phyloP scores from a whole-genome alignment of 1,140 invertebrate genomes.

The Tetramorium alpestre region DNA sequence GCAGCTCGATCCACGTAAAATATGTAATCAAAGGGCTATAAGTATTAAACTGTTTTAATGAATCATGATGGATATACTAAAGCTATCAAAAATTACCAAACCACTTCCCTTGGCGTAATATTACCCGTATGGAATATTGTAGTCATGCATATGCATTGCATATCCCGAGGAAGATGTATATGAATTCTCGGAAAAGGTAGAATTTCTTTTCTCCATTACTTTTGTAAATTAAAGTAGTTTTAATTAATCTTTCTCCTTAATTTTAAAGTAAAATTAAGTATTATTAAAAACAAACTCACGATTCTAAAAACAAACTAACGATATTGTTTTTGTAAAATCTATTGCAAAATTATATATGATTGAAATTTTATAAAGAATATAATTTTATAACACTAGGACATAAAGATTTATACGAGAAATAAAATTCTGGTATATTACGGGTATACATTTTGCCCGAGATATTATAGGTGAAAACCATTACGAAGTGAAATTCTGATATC shows the following conservation, averaged over 20 bases:
- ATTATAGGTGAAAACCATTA: slow-evolving; percentile 4
- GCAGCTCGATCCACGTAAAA: slow-evolving; percentile 10
- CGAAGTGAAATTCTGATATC: not conserved
- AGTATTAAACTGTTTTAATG: slow-evolving; percentile 10
- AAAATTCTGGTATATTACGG: not conserved
- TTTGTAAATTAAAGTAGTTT: not conserved
- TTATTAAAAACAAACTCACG: no score
- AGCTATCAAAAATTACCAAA: slow-evolving; percentile 16
- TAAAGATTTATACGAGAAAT: not conserved
- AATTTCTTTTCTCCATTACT: not conserved
- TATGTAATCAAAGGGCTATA: not conserved
- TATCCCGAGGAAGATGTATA: slow-evolving; percentile 9
- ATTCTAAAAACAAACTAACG: no score
- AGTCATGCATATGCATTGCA: slow-evolving; percentile 29
- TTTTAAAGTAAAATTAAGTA: no score
- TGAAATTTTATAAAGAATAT: not conserved
- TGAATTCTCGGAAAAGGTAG: not conserved
- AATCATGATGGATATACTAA: not conserved
- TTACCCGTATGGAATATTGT: not conserved
- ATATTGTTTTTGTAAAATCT: not conserved
- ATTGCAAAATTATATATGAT: not conserved
- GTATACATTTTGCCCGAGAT: slow-evolving; percentile 32
- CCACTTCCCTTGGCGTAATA: not conserved
- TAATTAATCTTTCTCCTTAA: not conserved
- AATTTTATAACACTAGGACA: not conserved